Evolutionary conservation across 2,797 vertebrate species (phyloP).

Genomic region (Takifugu ocellatus): DNA sequence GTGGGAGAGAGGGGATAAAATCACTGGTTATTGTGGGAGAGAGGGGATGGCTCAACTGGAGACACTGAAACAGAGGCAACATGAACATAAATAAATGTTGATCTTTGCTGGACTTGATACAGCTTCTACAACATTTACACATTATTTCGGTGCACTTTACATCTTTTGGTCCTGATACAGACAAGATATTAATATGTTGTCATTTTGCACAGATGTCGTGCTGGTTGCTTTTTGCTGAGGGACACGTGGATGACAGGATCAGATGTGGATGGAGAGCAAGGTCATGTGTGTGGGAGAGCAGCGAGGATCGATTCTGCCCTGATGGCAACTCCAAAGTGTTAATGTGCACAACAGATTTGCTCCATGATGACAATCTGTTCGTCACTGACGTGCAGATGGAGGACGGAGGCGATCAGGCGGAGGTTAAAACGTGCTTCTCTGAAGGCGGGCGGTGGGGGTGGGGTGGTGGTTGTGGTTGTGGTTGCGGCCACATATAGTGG

Average conservation of each 20-base stretch:
- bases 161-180: no score
- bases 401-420: constrained; percentile 3
- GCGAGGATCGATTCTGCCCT: background rate
- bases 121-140: no score
- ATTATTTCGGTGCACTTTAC: no score
- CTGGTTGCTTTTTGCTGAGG: no score
- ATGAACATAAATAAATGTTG: no score
- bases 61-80: no score
- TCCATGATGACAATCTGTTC: constrained; percentile 11
- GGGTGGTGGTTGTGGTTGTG: constrained; percentile 2
- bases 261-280: background rate
- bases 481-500: constrained; percentile 15
- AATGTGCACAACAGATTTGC: constrained; percentile 10
- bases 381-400: constrained; percentile 25
- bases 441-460: background rate
- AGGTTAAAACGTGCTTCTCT: constrained; percentile 13
- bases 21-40: background rate
- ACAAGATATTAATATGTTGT: no score
- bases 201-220: no score
- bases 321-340: background rate
- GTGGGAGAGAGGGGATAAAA: no score
- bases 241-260: background rate
- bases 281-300: background rate
- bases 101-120: no score
- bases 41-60: no score